A percentile compares a stretch with the other conserved stretches of the same genome.
Conservation (phyloP, 2,888 invertebrate genomes). For the Iphiclides podalirius region DNA sequence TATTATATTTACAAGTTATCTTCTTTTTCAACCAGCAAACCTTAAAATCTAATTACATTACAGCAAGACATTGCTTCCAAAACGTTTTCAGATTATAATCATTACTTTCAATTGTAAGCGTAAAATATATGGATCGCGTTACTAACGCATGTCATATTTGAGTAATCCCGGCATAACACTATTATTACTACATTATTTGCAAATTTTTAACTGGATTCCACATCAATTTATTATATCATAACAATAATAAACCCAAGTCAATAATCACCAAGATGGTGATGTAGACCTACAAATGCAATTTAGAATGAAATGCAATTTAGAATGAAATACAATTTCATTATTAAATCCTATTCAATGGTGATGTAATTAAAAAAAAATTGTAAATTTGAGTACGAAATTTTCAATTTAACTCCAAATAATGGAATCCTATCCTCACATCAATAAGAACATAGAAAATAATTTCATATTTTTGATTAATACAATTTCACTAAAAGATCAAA, state of each 20-base stretch:
- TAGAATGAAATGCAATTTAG: background rate
- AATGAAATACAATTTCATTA: conserved; percentile 1
- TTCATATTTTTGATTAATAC: conserved; percentile 18
- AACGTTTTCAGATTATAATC: conserved; percentile 24
- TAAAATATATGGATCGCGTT: conserved; percentile 21
- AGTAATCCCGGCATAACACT: conserved; percentile 34
- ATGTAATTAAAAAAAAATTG: background rate
- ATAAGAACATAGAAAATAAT: conserved; percentile 10
- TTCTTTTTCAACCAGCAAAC: conserved; percentile 24
- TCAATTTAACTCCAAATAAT: conserved; percentile 9
- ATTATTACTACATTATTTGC: conserved; percentile 25
- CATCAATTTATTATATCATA: conserved; percentile 5
- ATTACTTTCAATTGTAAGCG: conserved; percentile 25
- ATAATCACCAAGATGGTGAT: background rate
- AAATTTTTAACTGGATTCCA: conserved; percentile 11
- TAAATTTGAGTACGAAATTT: conserved; percentile 5
- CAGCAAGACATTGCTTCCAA: conserved; percentile 25
- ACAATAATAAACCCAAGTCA: background rate
- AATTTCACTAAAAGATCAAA: conserved; percentile 23
- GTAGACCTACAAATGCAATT: conserved; percentile 3
- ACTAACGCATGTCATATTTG: conserved; percentile 21
- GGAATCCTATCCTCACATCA: conserved; percentile 8
- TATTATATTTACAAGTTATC: conserved; percentile 26
- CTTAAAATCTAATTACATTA: conserved; percentile 28
- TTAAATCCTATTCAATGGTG: background rate